Evolutionary conservation across 2,888 invertebrate genomes (phyloP), one percentile per base, ranked within the genome.

Genomic region (Timandra comae): DNA sequence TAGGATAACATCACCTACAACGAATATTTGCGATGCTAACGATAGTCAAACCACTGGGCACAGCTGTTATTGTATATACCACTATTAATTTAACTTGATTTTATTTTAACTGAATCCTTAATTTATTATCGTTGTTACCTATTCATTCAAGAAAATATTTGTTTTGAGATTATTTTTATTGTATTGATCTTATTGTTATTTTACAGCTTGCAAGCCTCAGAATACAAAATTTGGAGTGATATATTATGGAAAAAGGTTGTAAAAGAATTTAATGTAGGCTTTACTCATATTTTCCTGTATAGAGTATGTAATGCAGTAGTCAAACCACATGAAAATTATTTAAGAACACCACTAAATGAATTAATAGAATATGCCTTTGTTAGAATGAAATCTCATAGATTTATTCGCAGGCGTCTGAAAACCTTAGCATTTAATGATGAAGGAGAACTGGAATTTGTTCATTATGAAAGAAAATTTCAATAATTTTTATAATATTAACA

Each of bases 211-310:
- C 52, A 29, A 33, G 41, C 39, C 6, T 63, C 61, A 22, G 35
- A 63, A 1, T 80, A 74, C 38, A 52, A 63, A 52, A 50, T 76
- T 12, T 81, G 81, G 82, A 59, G 56, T 32, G 81, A 82, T 40
- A 78, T 82, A 26, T 50, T 65, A 41, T 81, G 81, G 82, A 73
- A 71, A 46, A 67, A 78, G 29, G 30, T 81, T 11, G 34, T 52
- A 3, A 49, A 51, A 21, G 46, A 67, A 23, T 78, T 76, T 43
- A 65, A 76, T 29, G 74, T 74, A 52, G 81, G 75, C 3, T 62
- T 67, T 33, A 80, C 77, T 23, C 51, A 49, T 28, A 30, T 36
- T 5, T 80, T 80, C 52, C 45, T 82, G 23, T 68, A 77, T 33
- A 36, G 25, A 33, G 26, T 56, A 19, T 51, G 56, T 35, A 30